phyloP scores from a whole-genome alignment of 2,797 vertebrate species.

The Pelodytes ibericus region DNA sequence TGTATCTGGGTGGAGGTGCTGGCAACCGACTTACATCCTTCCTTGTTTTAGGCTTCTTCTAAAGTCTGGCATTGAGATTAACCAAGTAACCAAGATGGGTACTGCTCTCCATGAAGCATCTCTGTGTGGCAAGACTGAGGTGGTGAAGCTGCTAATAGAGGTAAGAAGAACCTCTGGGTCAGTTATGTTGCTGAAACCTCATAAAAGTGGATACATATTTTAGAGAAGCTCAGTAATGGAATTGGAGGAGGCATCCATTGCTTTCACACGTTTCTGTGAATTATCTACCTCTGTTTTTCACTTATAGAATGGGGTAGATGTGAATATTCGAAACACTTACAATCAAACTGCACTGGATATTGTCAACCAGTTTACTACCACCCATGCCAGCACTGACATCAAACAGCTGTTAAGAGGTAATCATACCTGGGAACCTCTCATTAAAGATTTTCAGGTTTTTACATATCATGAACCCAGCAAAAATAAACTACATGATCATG shows the following conservation, averaged over 20 bases:
- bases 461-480: too few species aligned
- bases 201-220: too few species aligned
- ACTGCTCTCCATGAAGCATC: slow-evolving; percentile 91
- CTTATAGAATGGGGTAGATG: slow-evolving; percentile 74
- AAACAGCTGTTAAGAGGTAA: slow-evolving; percentile 92
- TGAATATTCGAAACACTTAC: slow-evolving; percentile 93
- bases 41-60: slow-evolving; percentile 91
- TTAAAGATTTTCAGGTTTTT: too few species aligned
- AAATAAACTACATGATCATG: too few species aligned
- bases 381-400: slow-evolving; percentile 93
- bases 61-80: slow-evolving; percentile 92
- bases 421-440: neutral
- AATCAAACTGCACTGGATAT: slow-evolving; percentile 96
- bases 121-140: slow-evolving; percentile 92
- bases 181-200: too few species aligned
- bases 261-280: neutral
- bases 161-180: too few species aligned
- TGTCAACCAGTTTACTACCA: slow-evolving; percentile 96
- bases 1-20: too few species aligned
- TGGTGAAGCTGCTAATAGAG: slow-evolving; percentile 90
- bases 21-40: too few species aligned
- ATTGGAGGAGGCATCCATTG: too few species aligned
- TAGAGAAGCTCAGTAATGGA: too few species aligned
- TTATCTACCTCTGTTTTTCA: neutral
- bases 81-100: slow-evolving; percentile 89